A percentile compares a stretch with the other conserved stretches of the same genome.
Evolutionary conservation across 2,888 invertebrate species (phyloP).

Genomic region (Antitype chi): DNA sequence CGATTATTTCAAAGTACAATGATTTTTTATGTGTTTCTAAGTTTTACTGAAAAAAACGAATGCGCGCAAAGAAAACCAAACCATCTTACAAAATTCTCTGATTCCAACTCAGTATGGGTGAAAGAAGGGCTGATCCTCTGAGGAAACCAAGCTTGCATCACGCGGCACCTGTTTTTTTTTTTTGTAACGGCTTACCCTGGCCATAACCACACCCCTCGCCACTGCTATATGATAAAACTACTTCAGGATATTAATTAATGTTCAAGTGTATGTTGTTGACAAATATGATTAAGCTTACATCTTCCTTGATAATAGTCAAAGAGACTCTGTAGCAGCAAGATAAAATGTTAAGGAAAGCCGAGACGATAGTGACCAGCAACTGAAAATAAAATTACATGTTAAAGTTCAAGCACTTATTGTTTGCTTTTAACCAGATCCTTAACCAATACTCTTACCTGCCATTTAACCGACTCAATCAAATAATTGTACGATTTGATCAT

Average conservation of each 20-base stretch:
- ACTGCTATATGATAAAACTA: background rate
- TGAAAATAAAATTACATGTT: conserved; percentile 9
- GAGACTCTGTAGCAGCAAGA: conserved; percentile 72
- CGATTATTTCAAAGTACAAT: too few relatives aligned
- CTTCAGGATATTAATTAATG: background rate
- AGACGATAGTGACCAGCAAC: conserved; percentile 72
- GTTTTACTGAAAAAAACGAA: too few relatives aligned
- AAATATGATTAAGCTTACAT: conserved; percentile 68
- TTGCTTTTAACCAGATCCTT: background rate
- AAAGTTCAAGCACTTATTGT: background rate
- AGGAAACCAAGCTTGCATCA: too few relatives aligned
- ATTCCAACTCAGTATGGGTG: too few relatives aligned
- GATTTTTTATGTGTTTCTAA: too few relatives aligned
- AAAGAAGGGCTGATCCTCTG: too few relatives aligned
- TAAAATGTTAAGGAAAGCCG: conserved; percentile 74
- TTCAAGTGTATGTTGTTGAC: too few relatives aligned
- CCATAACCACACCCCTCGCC: too few relatives aligned
- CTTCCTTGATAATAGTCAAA: conserved; percentile 69
- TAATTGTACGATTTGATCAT: conserved; percentile 76
- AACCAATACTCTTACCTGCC: conserved; percentile 75
- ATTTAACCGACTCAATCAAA: conserved; percentile 80
- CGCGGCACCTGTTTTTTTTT: too few relatives aligned
- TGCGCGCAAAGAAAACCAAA: too few relatives aligned
- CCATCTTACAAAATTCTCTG: too few relatives aligned
- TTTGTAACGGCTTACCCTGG: too few relatives aligned